Evolutionary conservation across 2,888 invertebrate genomes (phyloP).

Genomic region (Phytoseiulus persimilis): DNA sequence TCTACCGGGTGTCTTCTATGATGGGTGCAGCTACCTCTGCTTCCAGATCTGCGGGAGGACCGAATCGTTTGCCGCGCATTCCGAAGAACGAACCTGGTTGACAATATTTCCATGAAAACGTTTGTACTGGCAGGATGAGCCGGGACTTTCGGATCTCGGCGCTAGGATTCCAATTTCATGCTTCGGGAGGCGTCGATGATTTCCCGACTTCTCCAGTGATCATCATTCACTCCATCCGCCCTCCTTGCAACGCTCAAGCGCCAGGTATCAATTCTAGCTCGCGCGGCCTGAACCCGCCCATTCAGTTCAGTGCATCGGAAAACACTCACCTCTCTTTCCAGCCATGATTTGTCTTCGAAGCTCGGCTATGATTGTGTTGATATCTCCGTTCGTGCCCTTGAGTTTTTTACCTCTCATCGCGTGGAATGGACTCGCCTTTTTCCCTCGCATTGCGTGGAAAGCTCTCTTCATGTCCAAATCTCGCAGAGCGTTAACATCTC

Average conservation of each 20-base stretch:
- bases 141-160: no score
- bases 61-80: conserved; percentile 36
- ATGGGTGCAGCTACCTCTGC: conserved; percentile 23
- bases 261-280: no score
- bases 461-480: conserved; percentile 32
- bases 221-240: no score
- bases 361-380: conserved; percentile 37
- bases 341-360: conserved; percentile 38
- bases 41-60: conserved; percentile 19
- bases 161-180: no score
- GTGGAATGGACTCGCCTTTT: conserved; percentile 26
- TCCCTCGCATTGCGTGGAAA: conserved; percentile 35
- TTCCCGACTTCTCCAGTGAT: no score
- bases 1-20: conserved; percentile 31
- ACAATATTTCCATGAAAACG: neutral
- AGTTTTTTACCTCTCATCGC: conserved; percentile 36
- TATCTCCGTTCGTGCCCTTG: conserved; percentile 27
- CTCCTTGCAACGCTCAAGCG: no score
- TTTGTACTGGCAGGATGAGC: neutral
- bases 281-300: no score
- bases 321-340: conserved; percentile 32
- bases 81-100: conserved; percentile 29
- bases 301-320: neutral
- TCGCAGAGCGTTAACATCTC: neutral
- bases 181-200: no score